Evolutionary conservation across 2,113 vertebrate species (phyloP), one percentile per base, ranked within the genome.

Genomic region (Indri indri): DNA sequence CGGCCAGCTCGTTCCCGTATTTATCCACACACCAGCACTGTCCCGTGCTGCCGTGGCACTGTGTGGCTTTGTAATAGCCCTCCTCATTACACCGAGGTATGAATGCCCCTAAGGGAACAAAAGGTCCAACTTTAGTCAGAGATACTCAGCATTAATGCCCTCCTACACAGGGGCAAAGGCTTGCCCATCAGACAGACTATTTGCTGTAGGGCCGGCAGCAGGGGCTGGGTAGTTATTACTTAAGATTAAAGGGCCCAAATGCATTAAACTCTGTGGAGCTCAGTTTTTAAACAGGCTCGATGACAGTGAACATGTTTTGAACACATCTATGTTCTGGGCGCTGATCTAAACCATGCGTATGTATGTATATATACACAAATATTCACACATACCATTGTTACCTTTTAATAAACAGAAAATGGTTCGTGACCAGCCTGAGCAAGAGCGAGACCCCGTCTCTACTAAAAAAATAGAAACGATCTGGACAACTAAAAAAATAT

Each of bases 21-120:
- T 99, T 99, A 98, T 99, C 99, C 65, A 99, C 99, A 83, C 99
- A 99, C 99, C 99, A 99, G 98, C 99, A 99, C 98, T 99, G 99
- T 27, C 99, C 99, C 0, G 99, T 99, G 98, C 99, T 99, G 97
- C 99, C 98, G 0, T 99, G 99, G 98, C 99, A 99, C 98, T 99
- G 99, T 0, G 99, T 99, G 57, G 99, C 98, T 98, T 99, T 99
- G 98, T 99, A 99, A 98, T 99, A 99, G 71, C 99, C 99, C 50
- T 99, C 99, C 22, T 99, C 99, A 1, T 99, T 99, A 97, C 99
- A 99, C 5, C 99, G 99, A 0, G 99, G 99, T 65, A 99, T 98
- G 94, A 99, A 99, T n/a, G 98, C 97, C 85, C 99, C 99, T 99
- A 97, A 18, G 97, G 91, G 63, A 95, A 98, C 77, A 37, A 97